phyloP scores from a whole-genome alignment of 2,797 vertebrate species.

The Microcaecilia unicolor region DNA sequence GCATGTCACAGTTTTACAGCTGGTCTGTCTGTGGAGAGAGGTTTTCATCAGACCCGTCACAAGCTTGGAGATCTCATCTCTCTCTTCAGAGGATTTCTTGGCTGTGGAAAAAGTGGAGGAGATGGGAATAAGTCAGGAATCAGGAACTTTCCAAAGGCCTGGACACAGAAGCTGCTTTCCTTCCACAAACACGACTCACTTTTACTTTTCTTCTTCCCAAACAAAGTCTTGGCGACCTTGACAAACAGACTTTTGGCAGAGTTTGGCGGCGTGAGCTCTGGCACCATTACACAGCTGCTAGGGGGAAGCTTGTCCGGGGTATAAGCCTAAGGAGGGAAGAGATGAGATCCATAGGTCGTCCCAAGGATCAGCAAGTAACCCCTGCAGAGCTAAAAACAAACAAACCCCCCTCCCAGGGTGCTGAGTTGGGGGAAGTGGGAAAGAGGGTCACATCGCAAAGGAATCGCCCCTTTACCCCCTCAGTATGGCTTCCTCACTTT shows the following conservation, averaged over 20 bases:
- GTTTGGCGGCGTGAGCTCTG: constrained; percentile 84
- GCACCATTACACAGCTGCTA: constrained; percentile 83
- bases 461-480: too few species aligned
- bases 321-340: constrained; percentile 73
- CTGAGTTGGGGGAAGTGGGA: too few species aligned
- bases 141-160: not conserved
- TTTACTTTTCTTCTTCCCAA: constrained; percentile 84
- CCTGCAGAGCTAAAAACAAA: too few species aligned
- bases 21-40: constrained; percentile 83
- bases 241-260: constrained; percentile 88
- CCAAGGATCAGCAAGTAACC: too few species aligned
- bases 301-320: constrained; percentile 87
- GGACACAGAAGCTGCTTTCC: too few species aligned
- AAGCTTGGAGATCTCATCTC: constrained; percentile 84
- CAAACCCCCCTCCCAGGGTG: too few species aligned
- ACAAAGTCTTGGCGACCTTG: constrained; percentile 93
- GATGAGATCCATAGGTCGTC: too few species aligned
- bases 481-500: too few species aligned
- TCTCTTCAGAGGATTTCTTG: constrained; percentile 76
- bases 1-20: constrained; percentile 73
- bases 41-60: constrained; percentile 85
- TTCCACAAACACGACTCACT: constrained; percentile 44
- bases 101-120: constrained; percentile 25
- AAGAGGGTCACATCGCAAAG: too few species aligned
- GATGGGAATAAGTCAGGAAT: not conserved